Evolutionary conservation across 2,113 vertebrate genomes (phyloP).

Genomic region (Genyomyrus donnyi): DNA sequence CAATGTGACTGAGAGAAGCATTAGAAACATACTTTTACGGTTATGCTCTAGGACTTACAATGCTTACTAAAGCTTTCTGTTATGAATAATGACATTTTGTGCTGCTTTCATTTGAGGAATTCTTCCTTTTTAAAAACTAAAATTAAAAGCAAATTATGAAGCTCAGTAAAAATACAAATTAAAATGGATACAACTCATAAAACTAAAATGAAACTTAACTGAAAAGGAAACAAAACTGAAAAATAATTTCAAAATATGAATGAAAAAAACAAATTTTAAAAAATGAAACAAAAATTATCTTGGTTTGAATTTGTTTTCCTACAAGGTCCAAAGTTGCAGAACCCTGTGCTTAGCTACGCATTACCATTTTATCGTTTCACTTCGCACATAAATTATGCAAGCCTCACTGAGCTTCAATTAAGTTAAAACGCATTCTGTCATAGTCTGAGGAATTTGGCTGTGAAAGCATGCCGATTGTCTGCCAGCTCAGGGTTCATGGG

Average conservation of each 20-base stretch:
- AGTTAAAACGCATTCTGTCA: neutral
- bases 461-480: neutral
- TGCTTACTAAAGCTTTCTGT: neutral
- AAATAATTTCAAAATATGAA: neutral
- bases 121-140: neutral
- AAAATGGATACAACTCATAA: neutral
- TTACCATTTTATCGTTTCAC: neutral
- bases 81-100: neutral
- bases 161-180: neutral
- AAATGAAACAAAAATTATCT: neutral
- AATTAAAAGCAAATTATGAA: neutral
- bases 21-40: neutral
- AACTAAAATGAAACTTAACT: neutral
- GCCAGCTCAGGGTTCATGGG: neutral
- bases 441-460: constrained; percentile 4
- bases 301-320: neutral
- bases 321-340: neutral
- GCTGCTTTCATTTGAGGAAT: neutral
- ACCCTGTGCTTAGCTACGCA: neutral
- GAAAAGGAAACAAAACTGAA: neutral
- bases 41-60: neutral
- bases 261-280: neutral
- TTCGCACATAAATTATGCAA: neutral
- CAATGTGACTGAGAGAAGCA: too few species aligned
- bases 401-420: constrained; percentile 14